phyloP scores from a whole-genome alignment of 2,113 vertebrate genomes.

The Rhadina sibilatrix region DNA sequence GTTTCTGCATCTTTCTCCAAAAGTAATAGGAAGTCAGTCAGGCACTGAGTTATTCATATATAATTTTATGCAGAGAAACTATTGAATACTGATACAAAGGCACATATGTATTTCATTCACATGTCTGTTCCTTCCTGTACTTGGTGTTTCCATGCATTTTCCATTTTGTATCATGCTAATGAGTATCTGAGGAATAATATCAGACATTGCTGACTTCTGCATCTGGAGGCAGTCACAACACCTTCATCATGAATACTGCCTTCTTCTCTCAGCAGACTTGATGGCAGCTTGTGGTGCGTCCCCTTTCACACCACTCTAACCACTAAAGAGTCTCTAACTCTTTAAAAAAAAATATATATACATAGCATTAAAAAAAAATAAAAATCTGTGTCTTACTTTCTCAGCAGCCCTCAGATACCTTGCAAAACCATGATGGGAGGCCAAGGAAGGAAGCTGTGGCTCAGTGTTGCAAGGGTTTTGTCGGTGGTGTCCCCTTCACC shows the following conservation, averaged over 20 bases:
- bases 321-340: not conserved
- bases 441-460: not conserved
- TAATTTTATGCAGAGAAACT: not conserved
- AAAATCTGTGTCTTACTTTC: not conserved
- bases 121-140: not conserved
- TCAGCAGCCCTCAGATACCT: not conserved
- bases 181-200: not conserved
- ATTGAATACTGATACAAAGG: not conserved
- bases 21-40: not conserved
- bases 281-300: rapidly evolving
- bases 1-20: not conserved
- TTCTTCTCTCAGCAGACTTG: rapidly evolving
- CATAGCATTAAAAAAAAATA: not conserved
- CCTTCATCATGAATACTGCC: rapidly evolving
- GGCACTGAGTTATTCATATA: not conserved
- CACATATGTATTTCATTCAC: not conserved
- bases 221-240: not conserved
- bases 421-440: not conserved
- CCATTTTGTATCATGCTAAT: not conserved
- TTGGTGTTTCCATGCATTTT: not conserved
- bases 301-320: not conserved
- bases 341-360: not conserved
- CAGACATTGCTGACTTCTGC: not conserved
- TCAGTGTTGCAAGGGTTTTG: rapidly evolving
- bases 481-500: rapidly evolving